Evolutionary conservation across 2,888 invertebrate genomes (phyloP), one percentile per base, ranked within the genome.

Genomic region (Celastrina argiolus): DNA sequence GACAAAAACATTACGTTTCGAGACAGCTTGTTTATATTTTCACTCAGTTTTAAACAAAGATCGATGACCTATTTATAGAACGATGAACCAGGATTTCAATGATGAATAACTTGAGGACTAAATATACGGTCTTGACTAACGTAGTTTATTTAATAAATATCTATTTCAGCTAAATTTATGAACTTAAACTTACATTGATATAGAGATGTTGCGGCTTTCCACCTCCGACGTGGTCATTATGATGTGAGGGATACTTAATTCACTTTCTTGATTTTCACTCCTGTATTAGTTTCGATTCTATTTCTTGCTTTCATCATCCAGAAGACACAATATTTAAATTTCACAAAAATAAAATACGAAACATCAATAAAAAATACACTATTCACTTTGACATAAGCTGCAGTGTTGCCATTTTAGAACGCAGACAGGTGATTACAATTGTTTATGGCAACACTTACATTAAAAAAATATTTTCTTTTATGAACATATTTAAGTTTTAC

Each of bases 261-360:
- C 76, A 82, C 80, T 78, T 75, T 78, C 72, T 73, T 73, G 73
- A 78, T 76, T 69, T 75, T 76, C 78, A 80, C 78, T 81, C 79
- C 76, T 72, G 74, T 81, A 75, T 80, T 81, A 78, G 81, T 79
- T 79, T 80, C 80, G 78, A 78, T 74, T 76, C 75, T 74, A 78
- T 80, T 88, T 87, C 85, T 88, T 84, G 79, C 83, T 86, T 82
- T 87, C 90, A 90, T 89, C 80, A 87, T 89, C 87, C 82, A 80
- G 73, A 76, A 74, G 74, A 73, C 70, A 82, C 72, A 76, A 74
- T 41, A 74, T 73, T 70, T 82, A 87, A 84, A 82, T 83, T 81
- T 76, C 78, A 81, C 77, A 78, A 82, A 83, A 84, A 84, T 78
- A 83, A 76, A 81, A 81, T 74, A 74, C 74, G 74, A 70, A 72